Evolutionary conservation across 2,113 vertebrate genomes (phyloP).

Genomic region (Equus quagga): DNA sequence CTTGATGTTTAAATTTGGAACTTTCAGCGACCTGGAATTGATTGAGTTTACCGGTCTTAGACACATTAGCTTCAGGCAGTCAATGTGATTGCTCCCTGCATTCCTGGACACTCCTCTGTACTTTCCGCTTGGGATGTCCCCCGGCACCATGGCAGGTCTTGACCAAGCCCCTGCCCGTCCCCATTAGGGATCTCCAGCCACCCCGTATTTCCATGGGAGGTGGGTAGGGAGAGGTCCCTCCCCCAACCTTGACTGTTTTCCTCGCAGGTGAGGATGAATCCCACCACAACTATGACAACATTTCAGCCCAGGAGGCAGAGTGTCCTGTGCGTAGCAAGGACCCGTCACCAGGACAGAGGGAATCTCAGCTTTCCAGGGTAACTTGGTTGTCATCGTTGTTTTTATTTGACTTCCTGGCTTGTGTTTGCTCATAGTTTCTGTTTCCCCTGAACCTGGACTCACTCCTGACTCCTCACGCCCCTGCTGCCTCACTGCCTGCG

Average conservation of each 20-base stretch:
- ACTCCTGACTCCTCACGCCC: fast-evolving
- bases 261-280: background rate
- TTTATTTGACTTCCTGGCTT: background rate
- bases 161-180: background rate
- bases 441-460: background rate
- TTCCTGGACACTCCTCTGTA: too few relatives aligned
- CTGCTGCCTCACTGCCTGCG: background rate
- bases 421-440: background rate
- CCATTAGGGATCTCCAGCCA: background rate
- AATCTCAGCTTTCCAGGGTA: background rate
- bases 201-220: background rate
- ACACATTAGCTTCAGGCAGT: background rate
- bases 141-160: too few relatives aligned
- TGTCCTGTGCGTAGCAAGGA: background rate
- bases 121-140: background rate
- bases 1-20: background rate
- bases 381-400: background rate
- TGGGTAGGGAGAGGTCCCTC: background rate
- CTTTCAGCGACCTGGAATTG: background rate
- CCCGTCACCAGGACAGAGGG: background rate
- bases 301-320: background rate
- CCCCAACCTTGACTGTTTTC: background rate
- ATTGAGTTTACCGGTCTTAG: background rate
- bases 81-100: background rate
- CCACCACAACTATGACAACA: background rate